phyloP scores from a whole-genome alignment of 2,888 invertebrate genomes.

The Megaustenia siamemsis region DNA sequence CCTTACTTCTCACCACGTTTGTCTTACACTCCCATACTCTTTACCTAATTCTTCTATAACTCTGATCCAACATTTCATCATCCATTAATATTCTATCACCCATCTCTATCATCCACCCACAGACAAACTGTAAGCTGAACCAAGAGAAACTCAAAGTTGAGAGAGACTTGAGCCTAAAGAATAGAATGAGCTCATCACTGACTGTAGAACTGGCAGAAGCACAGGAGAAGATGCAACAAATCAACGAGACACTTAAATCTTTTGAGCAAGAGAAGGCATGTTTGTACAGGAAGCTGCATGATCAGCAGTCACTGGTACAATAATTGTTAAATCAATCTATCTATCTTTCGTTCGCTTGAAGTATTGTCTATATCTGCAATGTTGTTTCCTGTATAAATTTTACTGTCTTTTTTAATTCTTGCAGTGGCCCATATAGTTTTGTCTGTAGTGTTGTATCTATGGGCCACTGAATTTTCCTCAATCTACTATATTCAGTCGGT shows the following conservation, averaged over 20 bases:
- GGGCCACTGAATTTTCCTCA: too few relatives aligned
- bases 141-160: constrained; percentile 32
- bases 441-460: too few relatives aligned
- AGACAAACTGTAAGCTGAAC: constrained; percentile 36
- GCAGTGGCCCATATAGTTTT: too few relatives aligned
- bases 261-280: constrained; percentile 19
- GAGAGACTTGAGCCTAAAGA: constrained; percentile 26
- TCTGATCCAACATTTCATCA: neutral
- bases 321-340: too few relatives aligned
- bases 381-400: too few relatives aligned
- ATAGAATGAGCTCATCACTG: constrained; percentile 18
- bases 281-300: constrained; percentile 12
- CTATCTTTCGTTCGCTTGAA: too few relatives aligned
- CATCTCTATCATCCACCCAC: neutral
- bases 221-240: constrained; percentile 24
- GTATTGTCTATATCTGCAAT: too few relatives aligned
- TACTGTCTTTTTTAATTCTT: too few relatives aligned
- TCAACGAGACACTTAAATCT: constrained; percentile 16
- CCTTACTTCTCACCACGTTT: too few relatives aligned
- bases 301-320: neutral
- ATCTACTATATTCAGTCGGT: too few relatives aligned
- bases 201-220: constrained; percentile 18
- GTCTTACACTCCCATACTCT: neutral
- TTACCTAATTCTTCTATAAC: neutral
- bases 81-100: too few relatives aligned